Conservation (phyloP, 2,888 invertebrate genomes). For the Pandemis cinnamomeana region DNA sequence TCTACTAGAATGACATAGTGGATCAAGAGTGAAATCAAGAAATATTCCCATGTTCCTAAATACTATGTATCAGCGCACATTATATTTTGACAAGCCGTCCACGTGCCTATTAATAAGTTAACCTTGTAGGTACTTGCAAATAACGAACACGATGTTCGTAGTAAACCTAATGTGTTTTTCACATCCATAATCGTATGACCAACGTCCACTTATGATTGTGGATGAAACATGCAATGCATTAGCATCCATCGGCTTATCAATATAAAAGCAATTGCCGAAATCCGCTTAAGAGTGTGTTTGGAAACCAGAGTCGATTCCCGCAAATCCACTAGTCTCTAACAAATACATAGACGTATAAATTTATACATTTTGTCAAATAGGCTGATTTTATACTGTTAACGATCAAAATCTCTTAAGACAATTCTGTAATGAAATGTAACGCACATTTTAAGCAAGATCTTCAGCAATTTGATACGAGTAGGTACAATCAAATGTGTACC, state of each 20-base stretch:
- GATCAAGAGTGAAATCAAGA: background rate
- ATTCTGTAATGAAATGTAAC: too few relatives aligned
- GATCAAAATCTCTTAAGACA: background rate
- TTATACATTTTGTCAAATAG: background rate
- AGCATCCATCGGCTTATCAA: conserved; percentile 29
- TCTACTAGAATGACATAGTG: background rate
- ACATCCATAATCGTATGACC: conserved; percentile 25
- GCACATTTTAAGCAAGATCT: too few relatives aligned
- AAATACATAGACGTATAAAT: background rate
- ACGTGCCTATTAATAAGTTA: background rate
- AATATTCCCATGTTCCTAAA: background rate
- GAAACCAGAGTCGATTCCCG: conserved; percentile 7
- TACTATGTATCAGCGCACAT: background rate
- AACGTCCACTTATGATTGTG: conserved; percentile 29
- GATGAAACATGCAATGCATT: conserved; percentile 30
- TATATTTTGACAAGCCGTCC: background rate
- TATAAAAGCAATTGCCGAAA: conserved; percentile 27
- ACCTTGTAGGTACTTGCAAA: background rate
- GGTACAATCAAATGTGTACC: too few relatives aligned
- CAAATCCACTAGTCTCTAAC: background rate
- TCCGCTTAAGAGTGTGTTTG: conserved; percentile 10
- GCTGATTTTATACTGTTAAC: background rate
- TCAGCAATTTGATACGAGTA: too few relatives aligned
- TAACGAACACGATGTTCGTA: background rate
- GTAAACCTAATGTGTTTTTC: conserved; percentile 28